Base-by-base conservation (phyloP, 2,888 invertebrate species). In the Phengaris arion region DNA sequence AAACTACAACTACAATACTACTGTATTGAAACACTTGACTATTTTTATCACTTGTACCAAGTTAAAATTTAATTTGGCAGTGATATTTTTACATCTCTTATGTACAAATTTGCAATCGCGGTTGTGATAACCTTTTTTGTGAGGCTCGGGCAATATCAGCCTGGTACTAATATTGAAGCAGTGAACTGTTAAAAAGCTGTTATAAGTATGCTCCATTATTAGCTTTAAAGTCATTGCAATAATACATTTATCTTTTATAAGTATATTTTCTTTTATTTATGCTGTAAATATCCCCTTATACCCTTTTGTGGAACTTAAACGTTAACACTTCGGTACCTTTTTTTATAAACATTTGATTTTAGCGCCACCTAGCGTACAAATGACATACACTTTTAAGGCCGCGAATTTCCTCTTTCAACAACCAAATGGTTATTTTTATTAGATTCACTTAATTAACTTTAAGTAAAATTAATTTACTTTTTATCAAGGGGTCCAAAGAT, bases 171-270 rank as follows among this genome's bases (percentile, higher is more conserved):
- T 57, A 6, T 48, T 48, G 48, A 57, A 57, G 15, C 54, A 57
- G 15, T 59, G n/a, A 22, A 15, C 22, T 59, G 54, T 54, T 54
- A 54, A 59, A 1, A 7, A 48, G 59, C 15, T 59, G 59, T 59
- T 59, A 48, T 82, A 87, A 88, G 86, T 89, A 84, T 86, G 84
- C 22, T 86, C 83, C 22, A 59, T 22, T 82, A 81, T 83, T 87
- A 89, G 90, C 89, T 89, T 90, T 89, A 90, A 89, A 85, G 83
- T 79, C 83, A 83, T 82, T 83, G 51, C 51, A 51, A 15, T 15
- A 70, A 52, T 70, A 70, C 15, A 70, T 51, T 69, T 69, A 51
- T 51, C 15, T 70, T 70, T 70, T 46, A 46, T 12, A 68, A 6
- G 22, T 52, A 52, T 12, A 9, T 10, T 15, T 4, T 70, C 6